Percentiles rank a stretch among this genome's conserved stretches.
These are phyloP conservation scores for Eilema caniola DNA, from an alignment of 2,888 invertebrate genomes.

Conservation along the genomic window DNA sequence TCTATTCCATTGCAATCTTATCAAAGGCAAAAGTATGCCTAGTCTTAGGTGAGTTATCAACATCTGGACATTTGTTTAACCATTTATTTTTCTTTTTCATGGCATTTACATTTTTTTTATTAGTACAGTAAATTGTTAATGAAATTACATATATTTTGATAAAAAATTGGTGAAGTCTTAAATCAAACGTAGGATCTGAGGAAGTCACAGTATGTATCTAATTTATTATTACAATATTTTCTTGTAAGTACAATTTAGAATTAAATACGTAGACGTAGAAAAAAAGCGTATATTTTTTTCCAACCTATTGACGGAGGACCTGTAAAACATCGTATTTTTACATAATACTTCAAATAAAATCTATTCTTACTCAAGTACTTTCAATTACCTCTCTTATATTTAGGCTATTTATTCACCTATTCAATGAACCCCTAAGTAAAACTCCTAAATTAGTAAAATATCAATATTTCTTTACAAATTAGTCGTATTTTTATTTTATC, in stretches of 20 bases:
- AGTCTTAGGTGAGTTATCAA: conserved; percentile 92
- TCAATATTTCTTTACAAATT: not conserved
- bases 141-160: conserved; percentile 14
- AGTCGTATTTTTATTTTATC: conserved; percentile 15
- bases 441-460: conserved; percentile 19
- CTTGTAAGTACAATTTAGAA: conserved; percentile 29
- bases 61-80: conserved; percentile 11
- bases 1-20: conserved; percentile 89
- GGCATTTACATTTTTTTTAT: conserved; percentile 35
- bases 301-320: conserved; percentile 30
- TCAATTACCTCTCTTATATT: conserved; percentile 18
- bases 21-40: conserved; percentile 98
- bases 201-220: conserved; percentile 24
- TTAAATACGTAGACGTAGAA: conserved; percentile 44
- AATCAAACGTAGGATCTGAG: conserved; percentile 27
- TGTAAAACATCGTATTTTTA: not conserved
- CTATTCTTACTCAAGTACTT: conserved; percentile 23
- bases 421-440: conserved; percentile 24
- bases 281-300: conserved; percentile 27
- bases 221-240: conserved; percentile 25
- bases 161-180: conserved; percentile 31
- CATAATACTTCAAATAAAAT: not conserved
- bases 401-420: not conserved
- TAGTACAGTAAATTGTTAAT: conserved; percentile 23
- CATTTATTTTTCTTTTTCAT: conserved; percentile 36